These are phyloP conservation scores for Equus quagga DNA, from an alignment of 2,113 vertebrate species.

Conservation along the genomic window DNA sequence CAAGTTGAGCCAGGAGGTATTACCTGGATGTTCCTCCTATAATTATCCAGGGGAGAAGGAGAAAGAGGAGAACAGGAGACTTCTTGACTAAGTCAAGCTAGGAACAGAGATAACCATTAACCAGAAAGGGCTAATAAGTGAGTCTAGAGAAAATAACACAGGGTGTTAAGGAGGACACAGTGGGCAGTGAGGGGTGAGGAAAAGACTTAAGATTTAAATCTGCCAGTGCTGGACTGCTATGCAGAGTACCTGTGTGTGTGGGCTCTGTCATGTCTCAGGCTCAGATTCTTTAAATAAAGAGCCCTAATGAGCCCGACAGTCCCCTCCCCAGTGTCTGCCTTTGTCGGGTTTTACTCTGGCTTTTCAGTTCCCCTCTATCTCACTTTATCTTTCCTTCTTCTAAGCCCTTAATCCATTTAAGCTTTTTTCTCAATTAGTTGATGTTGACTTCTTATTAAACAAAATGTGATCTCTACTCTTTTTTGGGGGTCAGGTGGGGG, in stretches of 20 bases:
- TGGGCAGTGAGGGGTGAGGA: too few species aligned
- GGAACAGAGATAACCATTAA: not conserved
- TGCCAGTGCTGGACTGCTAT: accelerated
- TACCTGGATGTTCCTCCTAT: not conserved
- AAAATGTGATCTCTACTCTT: not conserved
- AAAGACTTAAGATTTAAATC: not conserved
- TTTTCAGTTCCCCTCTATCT: not conserved
- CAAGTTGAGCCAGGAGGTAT: not conserved
- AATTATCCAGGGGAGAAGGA: not conserved
- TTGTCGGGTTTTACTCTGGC: not conserved
- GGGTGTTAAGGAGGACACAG: not conserved
- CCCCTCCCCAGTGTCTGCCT: not conserved
- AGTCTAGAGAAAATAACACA: not conserved
- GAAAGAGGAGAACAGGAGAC: not conserved
- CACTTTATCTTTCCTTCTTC: not conserved
- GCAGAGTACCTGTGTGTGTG: not conserved
- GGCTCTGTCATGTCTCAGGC: not conserved
- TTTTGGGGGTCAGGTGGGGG: too few species aligned
- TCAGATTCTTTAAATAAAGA: not conserved
- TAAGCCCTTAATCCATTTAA: not conserved
- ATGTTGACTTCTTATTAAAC: not conserved
- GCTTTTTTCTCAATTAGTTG: not conserved
- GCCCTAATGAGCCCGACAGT: not conserved
- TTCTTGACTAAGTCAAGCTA: not conserved
- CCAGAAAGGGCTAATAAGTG: not conserved